Base-by-base conservation (phyloP, 1,140 invertebrate genomes). In the Muscidifurax raptorellus region DNA sequence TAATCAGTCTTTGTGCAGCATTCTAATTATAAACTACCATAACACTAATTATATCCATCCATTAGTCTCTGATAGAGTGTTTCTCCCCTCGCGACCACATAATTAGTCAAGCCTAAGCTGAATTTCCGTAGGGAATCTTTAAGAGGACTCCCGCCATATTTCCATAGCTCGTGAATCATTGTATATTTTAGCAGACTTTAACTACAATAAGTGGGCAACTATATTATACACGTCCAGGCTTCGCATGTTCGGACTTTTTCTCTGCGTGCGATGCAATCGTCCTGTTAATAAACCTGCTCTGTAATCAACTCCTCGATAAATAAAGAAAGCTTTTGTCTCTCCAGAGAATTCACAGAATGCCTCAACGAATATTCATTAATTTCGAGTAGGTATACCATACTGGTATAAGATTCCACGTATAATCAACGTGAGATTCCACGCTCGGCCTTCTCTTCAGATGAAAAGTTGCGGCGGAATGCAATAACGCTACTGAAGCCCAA, bases 1-100 rank as follows among this genome's bases (percentile, higher is more conserved):
- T 78, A 72, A 79, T 83, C 32, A 83, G 67, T 79, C 76, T 72
- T 66, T 66, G 40, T 40, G 36, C 47, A 40, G 36, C 47, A 40
- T 32, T 72, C 28, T 74, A 71, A 84, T 79, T 84, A 36, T 59
- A 84, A 74, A 79, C 64, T 71, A 47, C 27, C 74, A 78, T 78
- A 69, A 59, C 32, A 79, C 47, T 74, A 79, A 84, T 71, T 79
- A 79, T 28, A 3, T 28, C 22, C 74, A 28, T 32, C 67, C 67
- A 84, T 84, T 84, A 85, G 52, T 9, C 22, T 80, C 75, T 85
- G 78, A 85, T 85, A 67, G 78, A 85, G 72, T 80, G 32, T 22
- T 32, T 78, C 71, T 78, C 36, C 71, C 83, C 36, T 40, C 28
- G 71, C 30, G 71, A 47, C 32, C 47, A 72, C 71, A 80, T 77